Evolutionary conservation across 1,140 invertebrate species (phyloP).

Genomic region (Arion vulgaris): DNA sequence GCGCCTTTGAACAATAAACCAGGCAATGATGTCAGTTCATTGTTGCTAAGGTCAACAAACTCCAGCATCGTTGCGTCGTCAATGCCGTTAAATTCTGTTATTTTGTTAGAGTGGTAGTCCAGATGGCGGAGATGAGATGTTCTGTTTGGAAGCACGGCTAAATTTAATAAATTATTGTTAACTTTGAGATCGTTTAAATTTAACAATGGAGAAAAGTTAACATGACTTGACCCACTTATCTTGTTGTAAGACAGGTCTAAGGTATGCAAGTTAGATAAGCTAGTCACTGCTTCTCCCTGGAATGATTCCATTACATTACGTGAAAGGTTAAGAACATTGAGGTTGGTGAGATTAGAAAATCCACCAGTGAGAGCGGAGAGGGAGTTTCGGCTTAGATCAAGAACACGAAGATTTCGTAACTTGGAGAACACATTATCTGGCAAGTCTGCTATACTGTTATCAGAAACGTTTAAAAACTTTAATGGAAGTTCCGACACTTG

Average conservation of each 20-base stretch:
- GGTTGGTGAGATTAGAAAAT: conserved; percentile 42
- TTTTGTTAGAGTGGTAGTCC: conserved; percentile 51
- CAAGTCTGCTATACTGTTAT: conserved; percentile 49
- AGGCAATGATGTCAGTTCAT: conserved; percentile 48
- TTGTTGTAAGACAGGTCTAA: conserved; percentile 58
- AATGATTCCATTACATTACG: conserved; percentile 48
- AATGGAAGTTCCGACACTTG: conserved; percentile 34
- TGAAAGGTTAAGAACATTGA: conserved; percentile 56
- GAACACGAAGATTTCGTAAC: conserved; percentile 31
- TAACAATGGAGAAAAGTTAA: conserved; percentile 42
- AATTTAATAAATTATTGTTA: conserved; percentile 53
- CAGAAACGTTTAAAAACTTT: conserved; percentile 44
- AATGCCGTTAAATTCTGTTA: conserved; percentile 44
- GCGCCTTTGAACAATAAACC: conserved; percentile 53
- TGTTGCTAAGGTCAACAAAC: conserved; percentile 54
- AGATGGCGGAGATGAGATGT: conserved; percentile 48
- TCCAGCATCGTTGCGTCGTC: conserved; percentile 45
- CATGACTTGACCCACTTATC: conserved; percentile 40
- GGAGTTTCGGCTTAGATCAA: conserved; percentile 50
- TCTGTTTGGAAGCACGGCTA: conserved; percentile 41
- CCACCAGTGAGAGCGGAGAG: conserved; percentile 34
- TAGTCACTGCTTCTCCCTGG: not conserved
- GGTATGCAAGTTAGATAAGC: conserved; percentile 42
- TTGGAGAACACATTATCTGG: conserved; percentile 40
- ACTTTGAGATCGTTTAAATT: conserved; percentile 54